Evolutionary conservation across 2,888 invertebrate species (phyloP).

Genomic region (Ophion costatus): DNA sequence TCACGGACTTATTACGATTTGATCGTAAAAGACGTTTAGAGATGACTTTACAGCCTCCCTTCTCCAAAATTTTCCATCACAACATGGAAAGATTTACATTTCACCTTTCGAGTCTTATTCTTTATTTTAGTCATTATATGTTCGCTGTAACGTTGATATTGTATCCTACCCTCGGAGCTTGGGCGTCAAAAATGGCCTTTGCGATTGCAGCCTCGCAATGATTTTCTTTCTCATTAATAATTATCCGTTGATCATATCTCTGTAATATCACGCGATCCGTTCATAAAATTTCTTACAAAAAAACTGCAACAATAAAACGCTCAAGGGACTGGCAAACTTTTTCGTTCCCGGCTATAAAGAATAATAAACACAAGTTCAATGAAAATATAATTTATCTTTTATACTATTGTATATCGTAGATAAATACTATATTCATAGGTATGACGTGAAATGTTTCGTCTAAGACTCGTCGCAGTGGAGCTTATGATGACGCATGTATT

Average conservation of each 20-base stretch:
- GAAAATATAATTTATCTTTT: constrained; percentile 37
- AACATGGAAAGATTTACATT: background rate
- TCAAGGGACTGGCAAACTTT: constrained; percentile 74
- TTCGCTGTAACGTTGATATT: background rate
- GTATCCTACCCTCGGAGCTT: background rate
- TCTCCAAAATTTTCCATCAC: background rate
- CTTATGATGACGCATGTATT: constrained; percentile 49
- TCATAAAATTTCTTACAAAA: constrained; percentile 77
- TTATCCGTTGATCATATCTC: constrained; percentile 31
- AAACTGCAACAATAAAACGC: constrained; percentile 77
- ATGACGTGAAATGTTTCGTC: constrained; percentile 70
- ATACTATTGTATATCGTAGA: constrained; percentile 35
- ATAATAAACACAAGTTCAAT: constrained; percentile 52
- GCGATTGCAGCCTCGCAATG: constrained; percentile 7
- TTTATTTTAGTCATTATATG: background rate
- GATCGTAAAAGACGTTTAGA: background rate
- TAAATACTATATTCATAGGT: constrained; percentile 35
- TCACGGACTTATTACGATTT: background rate
- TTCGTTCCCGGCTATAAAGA: constrained; percentile 66
- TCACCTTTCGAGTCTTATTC: constrained; percentile 2
- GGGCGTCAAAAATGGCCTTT: background rate
- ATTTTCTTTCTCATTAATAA: constrained; percentile 31
- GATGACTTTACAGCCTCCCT: background rate
- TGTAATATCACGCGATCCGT: constrained; percentile 68
- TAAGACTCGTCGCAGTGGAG: constrained; percentile 61